These are phyloP conservation scores for Pseudorhiza aurosa DNA, from an alignment of 30 jellyfish, hydroid and myxozoan species.

Conservation along the genomic window DNA sequence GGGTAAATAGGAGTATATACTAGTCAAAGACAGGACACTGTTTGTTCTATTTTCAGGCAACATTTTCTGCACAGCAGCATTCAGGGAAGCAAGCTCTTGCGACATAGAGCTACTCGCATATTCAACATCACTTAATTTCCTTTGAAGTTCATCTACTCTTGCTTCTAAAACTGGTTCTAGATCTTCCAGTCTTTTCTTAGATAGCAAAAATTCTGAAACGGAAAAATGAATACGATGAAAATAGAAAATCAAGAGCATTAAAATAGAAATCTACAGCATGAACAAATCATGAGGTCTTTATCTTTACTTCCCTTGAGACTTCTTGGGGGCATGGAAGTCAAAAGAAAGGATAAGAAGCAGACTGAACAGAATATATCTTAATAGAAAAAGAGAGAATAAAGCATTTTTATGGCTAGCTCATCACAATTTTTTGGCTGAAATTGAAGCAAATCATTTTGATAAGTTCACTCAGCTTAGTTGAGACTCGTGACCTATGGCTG, in stretches of 20 bases:
- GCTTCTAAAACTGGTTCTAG: constrained; percentile 66
- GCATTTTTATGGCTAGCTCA: background rate
- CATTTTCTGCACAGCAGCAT: constrained; percentile 54
- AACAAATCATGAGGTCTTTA: no score
- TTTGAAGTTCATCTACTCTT: constrained; percentile 57
- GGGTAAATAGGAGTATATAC: constrained; percentile 80
- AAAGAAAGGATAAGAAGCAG: no score
- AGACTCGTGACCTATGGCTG: no score
- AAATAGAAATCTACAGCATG: background rate
- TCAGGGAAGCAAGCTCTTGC: constrained; percentile 73
- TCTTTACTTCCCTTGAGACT: no score
- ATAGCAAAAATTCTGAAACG: constrained; percentile 12
- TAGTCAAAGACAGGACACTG: constrained; percentile 74
- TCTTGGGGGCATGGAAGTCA: no score
- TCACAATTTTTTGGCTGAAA: background rate
- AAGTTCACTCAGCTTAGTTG: no score
- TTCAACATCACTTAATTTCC: constrained; percentile 71
- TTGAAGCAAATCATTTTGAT: no score
- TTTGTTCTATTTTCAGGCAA: constrained; percentile 67
- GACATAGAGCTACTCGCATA: constrained; percentile 73
- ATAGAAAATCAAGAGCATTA: background rate
- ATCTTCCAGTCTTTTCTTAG: constrained; percentile 9
- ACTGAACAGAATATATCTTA: background rate
- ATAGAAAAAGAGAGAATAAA: background rate
- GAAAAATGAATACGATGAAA: background rate